A percentile compares a stretch with the other conserved stretches of the same genome.
These are phyloP conservation scores for Acomys russatus DNA, from an alignment of 2,797 vertebrate species.

Conservation along the genomic window DNA sequence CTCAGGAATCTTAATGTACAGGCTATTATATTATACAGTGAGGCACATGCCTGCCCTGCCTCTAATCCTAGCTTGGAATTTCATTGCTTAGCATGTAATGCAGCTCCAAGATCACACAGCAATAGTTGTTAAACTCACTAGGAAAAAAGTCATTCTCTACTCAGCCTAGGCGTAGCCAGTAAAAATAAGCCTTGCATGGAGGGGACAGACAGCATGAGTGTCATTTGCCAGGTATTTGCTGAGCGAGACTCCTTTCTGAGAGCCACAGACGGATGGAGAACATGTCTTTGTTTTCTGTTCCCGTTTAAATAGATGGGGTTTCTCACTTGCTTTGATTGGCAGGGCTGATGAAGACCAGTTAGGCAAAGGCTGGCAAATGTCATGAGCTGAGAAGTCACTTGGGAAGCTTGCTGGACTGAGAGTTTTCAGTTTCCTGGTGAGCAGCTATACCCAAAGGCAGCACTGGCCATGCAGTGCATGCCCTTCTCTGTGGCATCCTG, in stretches of 20 bases:
- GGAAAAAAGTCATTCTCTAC: constrained; percentile 64
- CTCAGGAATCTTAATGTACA: background rate
- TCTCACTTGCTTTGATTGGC: constrained; percentile 73
- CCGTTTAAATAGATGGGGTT: constrained; percentile 16
- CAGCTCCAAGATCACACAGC: constrained; percentile 52
- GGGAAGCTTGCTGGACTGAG: constrained; percentile 62
- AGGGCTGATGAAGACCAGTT: constrained; percentile 60
- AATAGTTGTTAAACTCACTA: constrained; percentile 37
- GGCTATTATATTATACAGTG: constrained; percentile 1
- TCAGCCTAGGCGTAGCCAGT: constrained; percentile 35
- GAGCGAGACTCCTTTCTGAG: constrained; percentile 4
- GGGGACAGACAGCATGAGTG: constrained; percentile 1
- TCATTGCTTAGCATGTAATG: background rate
- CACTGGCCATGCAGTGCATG: constrained; percentile 24
- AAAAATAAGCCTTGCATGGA: constrained; percentile 22
- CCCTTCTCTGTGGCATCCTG: constrained; percentile 70
- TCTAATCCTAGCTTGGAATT: constrained; percentile 44
- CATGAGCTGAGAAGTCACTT: constrained; percentile 67
- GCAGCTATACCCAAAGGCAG: constrained; percentile 68
- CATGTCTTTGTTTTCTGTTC: constrained; percentile 66
- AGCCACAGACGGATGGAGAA: constrained; percentile 14
- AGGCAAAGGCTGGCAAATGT: constrained; percentile 71
- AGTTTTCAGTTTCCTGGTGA: constrained; percentile 74
- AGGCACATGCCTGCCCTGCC: background rate
- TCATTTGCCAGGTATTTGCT: constrained; percentile 34